Conservation (phyloP, 1,140 invertebrate genomes). For the Rhynchophorus ferrugineus region DNA sequence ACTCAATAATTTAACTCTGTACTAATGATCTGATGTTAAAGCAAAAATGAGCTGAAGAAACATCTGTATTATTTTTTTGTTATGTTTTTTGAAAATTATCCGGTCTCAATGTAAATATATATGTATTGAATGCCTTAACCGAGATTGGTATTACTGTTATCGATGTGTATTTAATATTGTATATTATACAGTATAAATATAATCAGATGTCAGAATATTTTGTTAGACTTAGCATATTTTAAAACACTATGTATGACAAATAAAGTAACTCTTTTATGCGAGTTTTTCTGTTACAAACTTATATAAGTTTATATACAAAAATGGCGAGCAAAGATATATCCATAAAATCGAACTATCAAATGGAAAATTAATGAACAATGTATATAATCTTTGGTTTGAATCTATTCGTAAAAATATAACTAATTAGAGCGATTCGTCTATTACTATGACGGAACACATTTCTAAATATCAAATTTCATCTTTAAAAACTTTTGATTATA, state of each 20-base stretch:
- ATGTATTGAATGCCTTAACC: too few species aligned
- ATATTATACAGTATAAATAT: constrained; percentile 26
- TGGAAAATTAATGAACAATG: neutral
- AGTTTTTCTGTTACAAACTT: constrained; percentile 32
- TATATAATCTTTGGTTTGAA: too few species aligned
- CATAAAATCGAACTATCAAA: neutral
- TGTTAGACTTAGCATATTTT: constrained; percentile 32
- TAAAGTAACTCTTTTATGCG: constrained; percentile 32
- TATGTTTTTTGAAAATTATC: too few species aligned
- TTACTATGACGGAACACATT: too few species aligned
- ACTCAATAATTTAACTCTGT: neutral
- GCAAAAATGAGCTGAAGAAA: too few species aligned
- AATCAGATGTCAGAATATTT: constrained; percentile 28
- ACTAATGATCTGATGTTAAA: too few species aligned
- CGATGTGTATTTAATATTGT: constrained; percentile 14
- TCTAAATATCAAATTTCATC: too few species aligned
- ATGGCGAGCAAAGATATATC: neutral
- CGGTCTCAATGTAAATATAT: too few species aligned
- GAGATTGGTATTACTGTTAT: constrained; percentile 6
- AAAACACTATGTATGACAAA: constrained; percentile 32
- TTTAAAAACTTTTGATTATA: too few species aligned
- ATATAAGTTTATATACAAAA: constrained; percentile 28
- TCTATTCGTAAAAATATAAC: too few species aligned
- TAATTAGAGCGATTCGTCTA: too few species aligned
- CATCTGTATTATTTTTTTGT: too few species aligned